A percentile compares a stretch with the other conserved stretches of the same genome.
These are phyloP conservation scores for Callimorpha dominula DNA, from an alignment of 2,888 invertebrate species.

Conservation along the genomic window DNA sequence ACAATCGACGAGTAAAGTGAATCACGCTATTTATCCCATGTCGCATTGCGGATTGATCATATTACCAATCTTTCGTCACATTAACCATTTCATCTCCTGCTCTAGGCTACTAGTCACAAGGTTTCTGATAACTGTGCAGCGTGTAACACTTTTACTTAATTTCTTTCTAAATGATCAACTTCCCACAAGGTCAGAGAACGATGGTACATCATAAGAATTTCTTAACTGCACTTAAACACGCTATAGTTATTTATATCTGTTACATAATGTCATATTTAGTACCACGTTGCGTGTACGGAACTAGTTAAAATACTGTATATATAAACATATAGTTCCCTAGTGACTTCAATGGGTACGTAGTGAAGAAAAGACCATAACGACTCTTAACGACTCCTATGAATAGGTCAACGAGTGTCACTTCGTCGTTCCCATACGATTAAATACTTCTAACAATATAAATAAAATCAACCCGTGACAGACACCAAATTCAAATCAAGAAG, in stretches of 20 bases:
- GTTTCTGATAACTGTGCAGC: neutral
- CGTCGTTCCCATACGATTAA: neutral
- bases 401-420: neutral
- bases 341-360: neutral
- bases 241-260: neutral
- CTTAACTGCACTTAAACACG: neutral
- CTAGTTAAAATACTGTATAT: neutral
- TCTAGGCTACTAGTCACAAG: too few species aligned
- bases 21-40: neutral
- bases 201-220: neutral
- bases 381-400: neutral
- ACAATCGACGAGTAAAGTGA: neutral
- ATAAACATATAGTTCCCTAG: neutral
- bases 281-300: neutral
- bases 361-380: neutral
- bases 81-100: neutral
- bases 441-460: too few species aligned
- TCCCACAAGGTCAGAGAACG: constrained; percentile 3
- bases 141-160: neutral
- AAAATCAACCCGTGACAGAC: too few species aligned
- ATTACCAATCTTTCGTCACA: neutral
- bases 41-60: neutral
- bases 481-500: too few species aligned
- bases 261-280: neutral
- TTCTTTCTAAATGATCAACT: neutral